These are phyloP conservation scores for Tragelaphus imberbis DNA, from an alignment of 2,113 vertebrate genomes.

Conservation along the genomic window DNA sequence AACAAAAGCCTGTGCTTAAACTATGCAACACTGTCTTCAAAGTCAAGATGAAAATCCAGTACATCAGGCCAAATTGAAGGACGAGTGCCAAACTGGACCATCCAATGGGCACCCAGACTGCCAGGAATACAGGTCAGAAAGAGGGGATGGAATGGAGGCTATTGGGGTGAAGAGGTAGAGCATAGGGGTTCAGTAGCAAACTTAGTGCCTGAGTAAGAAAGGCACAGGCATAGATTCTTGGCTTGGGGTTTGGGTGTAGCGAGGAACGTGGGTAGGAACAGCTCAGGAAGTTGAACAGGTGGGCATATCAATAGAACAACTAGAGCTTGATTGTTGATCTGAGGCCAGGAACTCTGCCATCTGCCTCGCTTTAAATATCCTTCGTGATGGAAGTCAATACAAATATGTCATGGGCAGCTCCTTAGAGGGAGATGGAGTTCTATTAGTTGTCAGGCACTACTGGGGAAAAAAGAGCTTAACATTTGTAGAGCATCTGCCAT, in stretches of 20 bases:
- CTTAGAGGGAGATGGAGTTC: not conserved
- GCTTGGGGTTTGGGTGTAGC: not conserved
- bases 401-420: not conserved
- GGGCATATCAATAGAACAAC: constrained; percentile 7
- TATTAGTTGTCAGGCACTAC: not conserved
- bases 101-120: not conserved
- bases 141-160: not conserved
- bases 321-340: not conserved
- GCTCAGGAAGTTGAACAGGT: constrained; percentile 20
- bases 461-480: not conserved
- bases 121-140: not conserved
- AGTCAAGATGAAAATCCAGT: not conserved
- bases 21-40: not conserved
- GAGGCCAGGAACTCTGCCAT: constrained; percentile 26
- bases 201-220: not conserved
- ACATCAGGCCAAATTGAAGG: not conserved
- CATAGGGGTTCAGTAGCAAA: not conserved
- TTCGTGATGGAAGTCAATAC: not conserved
- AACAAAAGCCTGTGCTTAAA: not conserved
- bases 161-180: not conserved
- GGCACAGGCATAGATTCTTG: not conserved
- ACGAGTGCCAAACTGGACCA: not conserved
- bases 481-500: not conserved
- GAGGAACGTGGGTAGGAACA: not conserved
- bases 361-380: not conserved